Conservation (phyloP, 2,113 vertebrate genomes). For the Calidris pygmaea region DNA sequence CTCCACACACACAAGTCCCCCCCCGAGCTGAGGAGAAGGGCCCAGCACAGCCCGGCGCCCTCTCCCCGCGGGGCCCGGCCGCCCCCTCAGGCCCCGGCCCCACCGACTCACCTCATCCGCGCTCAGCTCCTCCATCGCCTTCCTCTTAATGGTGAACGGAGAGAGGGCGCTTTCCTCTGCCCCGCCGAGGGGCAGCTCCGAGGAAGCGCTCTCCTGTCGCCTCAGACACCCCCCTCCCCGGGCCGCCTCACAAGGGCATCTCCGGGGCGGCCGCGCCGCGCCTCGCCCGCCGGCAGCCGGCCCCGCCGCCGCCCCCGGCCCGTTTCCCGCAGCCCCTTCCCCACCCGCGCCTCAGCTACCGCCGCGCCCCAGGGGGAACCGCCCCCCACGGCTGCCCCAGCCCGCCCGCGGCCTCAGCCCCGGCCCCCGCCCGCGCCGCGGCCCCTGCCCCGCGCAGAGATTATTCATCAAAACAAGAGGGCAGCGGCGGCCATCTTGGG, state of each 20-base stretch:
- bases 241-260: conserved; percentile 77
- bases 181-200: conserved; percentile 19
- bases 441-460: no score
- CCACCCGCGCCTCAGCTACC: no score
- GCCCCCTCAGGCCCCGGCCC: not conserved
- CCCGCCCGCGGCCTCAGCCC: no score
- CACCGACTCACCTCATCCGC: conserved; percentile 91
- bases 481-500: no score
- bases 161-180: conserved; percentile 46
- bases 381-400: no score
- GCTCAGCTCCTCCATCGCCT: conserved; percentile 96
- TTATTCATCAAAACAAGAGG: no score
- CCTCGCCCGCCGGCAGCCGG: not conserved
- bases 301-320: not conserved
- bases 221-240: conserved; percentile 40
- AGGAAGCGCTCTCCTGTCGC: conserved; percentile 48
- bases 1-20: accelerated
- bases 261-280: conserved; percentile 48
- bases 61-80: not conserved
- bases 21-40: not conserved
- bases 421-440: no score
- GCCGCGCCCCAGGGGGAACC: no score
- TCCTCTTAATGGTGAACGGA: conserved; percentile 83
- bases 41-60: not conserved
- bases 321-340: no score